Evolutionary conservation across 2,113 vertebrate species (phyloP).

Genomic region (Anguilla rostrata): DNA sequence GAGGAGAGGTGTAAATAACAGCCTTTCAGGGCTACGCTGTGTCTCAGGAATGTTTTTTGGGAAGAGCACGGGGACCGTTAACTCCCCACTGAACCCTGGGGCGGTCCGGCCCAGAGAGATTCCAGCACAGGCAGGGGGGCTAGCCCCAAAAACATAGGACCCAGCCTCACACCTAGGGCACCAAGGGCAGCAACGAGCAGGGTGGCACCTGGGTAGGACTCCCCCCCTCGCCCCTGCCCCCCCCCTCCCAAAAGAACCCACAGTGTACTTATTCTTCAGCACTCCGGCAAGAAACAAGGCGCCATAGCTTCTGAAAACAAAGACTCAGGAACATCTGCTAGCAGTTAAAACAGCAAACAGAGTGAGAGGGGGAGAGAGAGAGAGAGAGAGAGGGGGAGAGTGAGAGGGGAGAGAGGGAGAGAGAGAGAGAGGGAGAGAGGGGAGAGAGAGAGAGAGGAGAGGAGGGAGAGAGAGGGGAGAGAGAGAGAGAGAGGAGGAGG

Average conservation of each 20-base stretch:
- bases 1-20: constrained; percentile 12
- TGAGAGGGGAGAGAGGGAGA: too few relatives aligned
- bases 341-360: constrained; percentile 23
- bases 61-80: not conserved
- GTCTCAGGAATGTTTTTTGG: constrained; percentile 12
- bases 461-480: too few relatives aligned
- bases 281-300: not conserved
- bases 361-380: not conserved
- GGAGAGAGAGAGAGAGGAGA: too few relatives aligned
- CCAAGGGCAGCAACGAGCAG: not conserved
- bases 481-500: too few relatives aligned
- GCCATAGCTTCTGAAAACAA: constrained; percentile 7
- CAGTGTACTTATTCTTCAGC: constrained; percentile 10
- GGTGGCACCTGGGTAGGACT: not conserved
- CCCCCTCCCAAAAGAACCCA: not conserved
- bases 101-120: not conserved
- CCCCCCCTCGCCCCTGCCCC: not conserved
- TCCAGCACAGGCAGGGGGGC: not conserved
- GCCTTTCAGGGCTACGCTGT: constrained; percentile 10
- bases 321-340: constrained; percentile 23
- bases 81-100: constrained; percentile 3
- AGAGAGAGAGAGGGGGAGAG: too few relatives aligned
- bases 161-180: too few relatives aligned
- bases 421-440: too few relatives aligned
- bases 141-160: not conserved